phyloP scores from a whole-genome alignment of 1,140 invertebrate genomes.

The Diploscapter pachys region DNA sequence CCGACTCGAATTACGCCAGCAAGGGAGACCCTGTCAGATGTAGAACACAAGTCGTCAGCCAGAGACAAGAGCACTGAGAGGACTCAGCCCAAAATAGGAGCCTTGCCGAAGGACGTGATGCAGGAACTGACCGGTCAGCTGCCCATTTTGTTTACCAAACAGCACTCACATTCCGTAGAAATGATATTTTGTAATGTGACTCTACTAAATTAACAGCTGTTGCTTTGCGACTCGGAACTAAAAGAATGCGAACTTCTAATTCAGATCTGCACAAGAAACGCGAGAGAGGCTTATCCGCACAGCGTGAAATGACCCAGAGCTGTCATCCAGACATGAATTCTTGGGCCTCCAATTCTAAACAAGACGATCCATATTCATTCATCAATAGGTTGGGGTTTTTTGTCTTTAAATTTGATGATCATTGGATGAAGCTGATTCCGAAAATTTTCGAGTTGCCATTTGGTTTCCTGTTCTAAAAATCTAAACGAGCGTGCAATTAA shows the following conservation, averaged over 20 bases:
- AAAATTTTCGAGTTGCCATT: too few species aligned
- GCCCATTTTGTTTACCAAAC: not conserved
- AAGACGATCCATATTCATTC: too few species aligned
- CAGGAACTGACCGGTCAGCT: constrained; percentile 17
- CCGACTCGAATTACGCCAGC: constrained; percentile 9
- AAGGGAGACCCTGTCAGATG: not conserved
- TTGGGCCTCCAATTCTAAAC: too few species aligned
- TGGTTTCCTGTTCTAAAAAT: too few species aligned
- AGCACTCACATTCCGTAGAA: too few species aligned
- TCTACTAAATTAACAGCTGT: too few species aligned
- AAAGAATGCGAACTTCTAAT: constrained; percentile 6
- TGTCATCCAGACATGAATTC: constrained; percentile 30
- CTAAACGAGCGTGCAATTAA: too few species aligned
- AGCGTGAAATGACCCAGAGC: constrained; percentile 30
- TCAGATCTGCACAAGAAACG: too few species aligned
- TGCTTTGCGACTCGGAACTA: not conserved
- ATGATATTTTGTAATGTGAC: too few species aligned
- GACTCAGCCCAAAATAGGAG: constrained; percentile 9
- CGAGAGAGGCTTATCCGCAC: constrained; percentile 17
- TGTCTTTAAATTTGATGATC: too few species aligned
- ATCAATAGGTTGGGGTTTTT: too few species aligned
- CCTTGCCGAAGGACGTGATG: constrained; percentile 20
- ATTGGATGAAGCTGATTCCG: too few species aligned
- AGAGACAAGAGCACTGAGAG: constrained; percentile 14
- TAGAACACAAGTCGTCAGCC: constrained; percentile 6